Evolutionary conservation across 2,797 vertebrate species (phyloP).

Genomic region (Takifugu rubripes): DNA sequence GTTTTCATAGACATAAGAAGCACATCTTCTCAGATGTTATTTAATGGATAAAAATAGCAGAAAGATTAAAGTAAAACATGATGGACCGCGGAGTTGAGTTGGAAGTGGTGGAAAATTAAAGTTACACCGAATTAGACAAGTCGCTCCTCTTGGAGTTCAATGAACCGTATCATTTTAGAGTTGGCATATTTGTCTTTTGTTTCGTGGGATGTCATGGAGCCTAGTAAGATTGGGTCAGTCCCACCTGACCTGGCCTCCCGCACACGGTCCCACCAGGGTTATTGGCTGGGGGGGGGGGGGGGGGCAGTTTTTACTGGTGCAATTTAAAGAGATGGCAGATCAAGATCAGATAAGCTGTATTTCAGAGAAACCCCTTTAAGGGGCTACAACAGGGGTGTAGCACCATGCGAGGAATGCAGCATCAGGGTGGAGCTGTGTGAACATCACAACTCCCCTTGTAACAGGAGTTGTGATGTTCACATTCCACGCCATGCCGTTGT

Average conservation of each 20-base stretch:
- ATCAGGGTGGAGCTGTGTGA: conserved; percentile 49
- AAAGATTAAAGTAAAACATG: too few species aligned
- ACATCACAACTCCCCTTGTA: too few species aligned
- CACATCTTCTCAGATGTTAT: too few species aligned
- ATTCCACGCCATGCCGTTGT: conserved; percentile 26
- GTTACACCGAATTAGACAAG: too few species aligned
- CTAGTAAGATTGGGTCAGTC: conserved; percentile 15
- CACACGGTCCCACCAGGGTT: neutral
- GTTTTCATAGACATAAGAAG: too few species aligned
- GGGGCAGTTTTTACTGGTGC: conserved; percentile 19
- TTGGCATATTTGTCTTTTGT: conserved; percentile 7
- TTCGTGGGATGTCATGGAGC: conserved; percentile 34
- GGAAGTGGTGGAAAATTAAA: too few species aligned
- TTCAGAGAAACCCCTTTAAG: conserved; percentile 48
- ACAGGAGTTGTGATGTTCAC: conserved; percentile 27
- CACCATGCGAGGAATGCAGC: conserved; percentile 48
- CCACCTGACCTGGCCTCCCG: conserved; percentile 15
- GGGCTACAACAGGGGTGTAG: conserved; percentile 30
- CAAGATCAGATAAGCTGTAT: conserved; percentile 19
- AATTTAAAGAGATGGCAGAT: conserved; percentile 44
- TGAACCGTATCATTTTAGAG: conserved; percentile 13
- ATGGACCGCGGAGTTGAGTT: too few species aligned
- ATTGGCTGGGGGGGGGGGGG: conserved; percentile 18
- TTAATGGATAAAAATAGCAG: too few species aligned
- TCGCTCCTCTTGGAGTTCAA: too few species aligned